Conservation (phyloP, 2,797 vertebrate species). For the Rhinophrynus dorsalis region DNA sequence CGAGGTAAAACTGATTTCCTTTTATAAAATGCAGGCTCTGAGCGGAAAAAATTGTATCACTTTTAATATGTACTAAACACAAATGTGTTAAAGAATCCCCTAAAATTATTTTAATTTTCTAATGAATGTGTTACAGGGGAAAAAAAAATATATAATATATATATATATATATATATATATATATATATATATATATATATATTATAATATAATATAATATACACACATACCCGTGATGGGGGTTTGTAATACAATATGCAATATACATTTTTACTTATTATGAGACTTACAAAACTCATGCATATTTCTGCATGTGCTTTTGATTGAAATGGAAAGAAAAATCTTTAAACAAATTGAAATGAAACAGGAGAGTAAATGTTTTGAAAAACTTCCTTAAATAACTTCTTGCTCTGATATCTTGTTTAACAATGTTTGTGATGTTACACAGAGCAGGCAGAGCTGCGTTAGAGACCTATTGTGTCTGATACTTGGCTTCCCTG, state of each 20-base stretch:
- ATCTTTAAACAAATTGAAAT: constrained; percentile 79
- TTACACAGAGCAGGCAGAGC: constrained; percentile 65
- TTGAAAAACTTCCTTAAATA: constrained; percentile 78
- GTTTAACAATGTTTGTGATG: constrained; percentile 65
- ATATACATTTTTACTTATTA: too few relatives aligned
- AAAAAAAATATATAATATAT: background rate
- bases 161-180: background rate
- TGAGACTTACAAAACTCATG: background rate
- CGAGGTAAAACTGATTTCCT: constrained; percentile 51
- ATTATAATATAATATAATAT: too few relatives aligned
- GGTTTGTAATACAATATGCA: too few relatives aligned
- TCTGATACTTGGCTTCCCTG: constrained; percentile 58
- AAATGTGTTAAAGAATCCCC: too few relatives aligned
- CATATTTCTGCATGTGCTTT: constrained; percentile 62
- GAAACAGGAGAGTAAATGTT: constrained; percentile 80
- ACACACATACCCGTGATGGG: too few relatives aligned
- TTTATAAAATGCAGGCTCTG: constrained; percentile 50
- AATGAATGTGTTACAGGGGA: too few relatives aligned
- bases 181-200: background rate
- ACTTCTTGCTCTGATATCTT: constrained; percentile 67
- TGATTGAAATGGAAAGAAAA: constrained; percentile 63
- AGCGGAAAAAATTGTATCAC: constrained; percentile 44
- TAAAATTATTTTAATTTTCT: too few relatives aligned
- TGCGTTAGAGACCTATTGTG: constrained; percentile 20
- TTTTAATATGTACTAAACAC: too few relatives aligned